Conservation (phyloP, 2,113 vertebrate species). For the Pluvialis apricaria region DNA sequence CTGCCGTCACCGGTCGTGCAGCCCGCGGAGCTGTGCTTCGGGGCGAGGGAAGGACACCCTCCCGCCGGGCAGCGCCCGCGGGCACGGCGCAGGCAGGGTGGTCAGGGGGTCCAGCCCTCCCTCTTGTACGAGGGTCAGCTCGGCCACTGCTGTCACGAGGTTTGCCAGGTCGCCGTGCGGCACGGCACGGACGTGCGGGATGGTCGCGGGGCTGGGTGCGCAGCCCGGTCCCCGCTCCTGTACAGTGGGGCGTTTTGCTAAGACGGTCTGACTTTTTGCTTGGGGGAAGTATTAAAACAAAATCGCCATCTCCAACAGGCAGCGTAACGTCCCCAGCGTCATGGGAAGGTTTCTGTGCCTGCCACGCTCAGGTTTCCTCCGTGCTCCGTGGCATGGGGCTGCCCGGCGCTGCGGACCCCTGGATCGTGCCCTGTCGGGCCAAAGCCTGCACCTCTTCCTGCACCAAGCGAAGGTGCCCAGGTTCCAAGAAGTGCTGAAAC, state of each 20-base stretch:
- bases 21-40: not conserved
- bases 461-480: not conserved
- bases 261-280: not conserved
- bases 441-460: not conserved
- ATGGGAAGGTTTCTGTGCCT: not conserved
- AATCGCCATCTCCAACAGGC: fast-evolving
- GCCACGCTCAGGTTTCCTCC: not conserved
- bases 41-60: not conserved
- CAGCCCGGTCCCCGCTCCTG: fast-evolving
- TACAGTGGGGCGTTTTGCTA: fast-evolving
- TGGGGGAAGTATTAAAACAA: not conserved
- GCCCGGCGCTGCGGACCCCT: fast-evolving
- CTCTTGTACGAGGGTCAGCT: no score
- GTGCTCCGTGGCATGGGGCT: not conserved
- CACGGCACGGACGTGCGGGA: fast-evolving
- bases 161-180: not conserved
- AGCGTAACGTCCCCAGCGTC: fast-evolving
- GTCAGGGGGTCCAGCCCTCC: no score
- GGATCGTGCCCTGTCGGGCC: not conserved
- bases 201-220: fast-evolving
- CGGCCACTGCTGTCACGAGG: not conserved
- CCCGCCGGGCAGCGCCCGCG: not conserved
- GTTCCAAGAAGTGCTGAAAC: not conserved
- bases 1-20: not conserved
- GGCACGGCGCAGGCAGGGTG: not conserved